phyloP scores from a whole-genome alignment of 2,888 invertebrate genomes.

The Biston betularia region DNA sequence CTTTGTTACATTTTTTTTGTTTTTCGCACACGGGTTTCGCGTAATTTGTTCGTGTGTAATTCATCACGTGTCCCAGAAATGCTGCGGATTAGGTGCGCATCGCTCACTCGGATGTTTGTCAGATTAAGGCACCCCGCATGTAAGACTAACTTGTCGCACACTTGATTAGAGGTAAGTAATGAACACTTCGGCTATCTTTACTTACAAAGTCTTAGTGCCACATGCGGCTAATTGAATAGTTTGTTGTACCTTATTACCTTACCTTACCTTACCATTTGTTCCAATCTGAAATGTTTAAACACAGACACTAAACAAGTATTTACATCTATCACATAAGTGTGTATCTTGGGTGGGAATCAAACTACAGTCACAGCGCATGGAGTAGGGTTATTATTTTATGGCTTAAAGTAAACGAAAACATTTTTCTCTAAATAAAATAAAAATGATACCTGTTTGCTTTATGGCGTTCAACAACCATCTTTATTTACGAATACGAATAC shows the following conservation, averaged over 20 bases:
- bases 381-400: no score
- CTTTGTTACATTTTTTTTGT: conserved; percentile 79
- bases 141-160: conserved; percentile 41
- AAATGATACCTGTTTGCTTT: no score
- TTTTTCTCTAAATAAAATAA: no score
- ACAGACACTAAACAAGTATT: no score
- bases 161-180: conserved; percentile 46
- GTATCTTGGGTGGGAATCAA: no score
- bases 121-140: conserved; percentile 54
- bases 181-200: conserved; percentile 23
- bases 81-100: conserved; percentile 69
- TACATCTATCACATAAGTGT: no score
- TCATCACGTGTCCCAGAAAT: conserved; percentile 70
- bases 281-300: no score
- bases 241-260: background rate
- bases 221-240: background rate
- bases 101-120: conserved; percentile 62
- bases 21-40: conserved; percentile 67
- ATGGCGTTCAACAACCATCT: no score
- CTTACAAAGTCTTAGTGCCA: background rate
- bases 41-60: conserved; percentile 76
- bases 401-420: no score
- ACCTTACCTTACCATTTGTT: no score
- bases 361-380: no score
- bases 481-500: no score